phyloP scores from a whole-genome alignment of 1,140 invertebrate species.

The Laupala kohalensis region DNA sequence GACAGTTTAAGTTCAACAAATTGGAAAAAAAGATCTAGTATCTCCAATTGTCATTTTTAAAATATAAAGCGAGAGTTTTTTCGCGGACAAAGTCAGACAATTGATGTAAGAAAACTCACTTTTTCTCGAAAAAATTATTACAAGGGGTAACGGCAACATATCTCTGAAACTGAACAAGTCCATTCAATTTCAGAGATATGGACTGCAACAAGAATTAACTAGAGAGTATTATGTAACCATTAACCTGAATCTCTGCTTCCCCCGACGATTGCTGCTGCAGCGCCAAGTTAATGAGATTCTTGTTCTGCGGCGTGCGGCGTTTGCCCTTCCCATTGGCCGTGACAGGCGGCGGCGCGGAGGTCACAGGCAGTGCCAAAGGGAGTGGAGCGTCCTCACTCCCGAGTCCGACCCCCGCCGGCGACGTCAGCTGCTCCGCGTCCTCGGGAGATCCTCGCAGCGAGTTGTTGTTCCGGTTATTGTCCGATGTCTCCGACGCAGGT shows the following conservation, averaged over 20 bases:
- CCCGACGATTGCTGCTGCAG: slow-evolving; percentile 39
- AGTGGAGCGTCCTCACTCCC: neutral
- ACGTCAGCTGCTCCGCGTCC: slow-evolving; percentile 33
- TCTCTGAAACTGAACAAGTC: no score
- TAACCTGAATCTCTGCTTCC: slow-evolving; percentile 51
- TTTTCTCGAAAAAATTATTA: no score
- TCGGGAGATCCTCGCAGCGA: slow-evolving; percentile 55
- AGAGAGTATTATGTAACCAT: no score
- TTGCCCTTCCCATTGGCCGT: slow-evolving; percentile 26
- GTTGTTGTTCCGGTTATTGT: slow-evolving; percentile 63
- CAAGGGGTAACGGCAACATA: no score
- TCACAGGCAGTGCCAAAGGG: neutral
- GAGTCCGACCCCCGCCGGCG: slow-evolving; percentile 16
- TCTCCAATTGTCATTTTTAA: no score
- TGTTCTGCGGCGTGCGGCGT: slow-evolving; percentile 53
- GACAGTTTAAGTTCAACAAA: no score
- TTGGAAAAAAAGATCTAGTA: no score
- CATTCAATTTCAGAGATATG: no score
- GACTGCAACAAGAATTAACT: no score
- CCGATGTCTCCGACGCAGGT: slow-evolving; percentile 60
- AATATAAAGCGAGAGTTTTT: no score
- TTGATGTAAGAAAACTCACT: no score
- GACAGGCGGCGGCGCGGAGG: slow-evolving; percentile 16
- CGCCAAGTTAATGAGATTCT: slow-evolving; percentile 58
- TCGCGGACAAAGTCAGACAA: no score